Conservation (phyloP, 2,888 invertebrate species). For the Pemphredon lugubris region DNA sequence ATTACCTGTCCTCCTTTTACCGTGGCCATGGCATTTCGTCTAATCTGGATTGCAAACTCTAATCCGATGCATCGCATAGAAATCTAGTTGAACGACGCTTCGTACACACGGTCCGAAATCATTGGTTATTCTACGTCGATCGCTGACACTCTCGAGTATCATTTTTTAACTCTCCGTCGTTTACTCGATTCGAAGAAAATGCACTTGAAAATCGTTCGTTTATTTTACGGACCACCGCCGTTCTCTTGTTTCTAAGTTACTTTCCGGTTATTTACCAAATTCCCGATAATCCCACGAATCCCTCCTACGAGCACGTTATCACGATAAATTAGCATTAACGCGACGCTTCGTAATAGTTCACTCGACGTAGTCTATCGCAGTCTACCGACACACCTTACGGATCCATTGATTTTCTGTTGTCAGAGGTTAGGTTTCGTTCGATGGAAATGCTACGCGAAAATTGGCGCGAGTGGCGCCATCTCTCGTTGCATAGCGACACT, state of each 20-base stretch:
- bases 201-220: neutral
- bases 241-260: neutral
- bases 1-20: conserved; percentile 39
- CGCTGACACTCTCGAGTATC: conserved; percentile 31
- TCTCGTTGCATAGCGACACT: neutral
- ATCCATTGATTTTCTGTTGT: conserved; percentile 38
- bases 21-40: conserved; percentile 20
- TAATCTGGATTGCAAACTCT: conserved; percentile 56
- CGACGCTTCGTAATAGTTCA: neutral
- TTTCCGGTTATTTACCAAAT: conserved; percentile 1
- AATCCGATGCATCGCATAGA: conserved; percentile 34
- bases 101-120: neutral
- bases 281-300: neutral
- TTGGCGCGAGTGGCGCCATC: neutral
- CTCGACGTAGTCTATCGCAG: neutral
- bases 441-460: neutral
- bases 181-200: neutral
- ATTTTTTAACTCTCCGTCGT: conserved; percentile 27
- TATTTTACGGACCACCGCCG: neutral
- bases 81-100: conserved; percentile 26
- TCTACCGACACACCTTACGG: conserved; percentile 25
- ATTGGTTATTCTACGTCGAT: conserved; percentile 20
- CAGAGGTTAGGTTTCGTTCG: conserved; percentile 21
- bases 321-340: neutral
- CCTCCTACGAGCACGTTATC: neutral